Base-by-base conservation (phyloP, 1,140 invertebrate genomes). In the Papilio aristodemus region DNA sequence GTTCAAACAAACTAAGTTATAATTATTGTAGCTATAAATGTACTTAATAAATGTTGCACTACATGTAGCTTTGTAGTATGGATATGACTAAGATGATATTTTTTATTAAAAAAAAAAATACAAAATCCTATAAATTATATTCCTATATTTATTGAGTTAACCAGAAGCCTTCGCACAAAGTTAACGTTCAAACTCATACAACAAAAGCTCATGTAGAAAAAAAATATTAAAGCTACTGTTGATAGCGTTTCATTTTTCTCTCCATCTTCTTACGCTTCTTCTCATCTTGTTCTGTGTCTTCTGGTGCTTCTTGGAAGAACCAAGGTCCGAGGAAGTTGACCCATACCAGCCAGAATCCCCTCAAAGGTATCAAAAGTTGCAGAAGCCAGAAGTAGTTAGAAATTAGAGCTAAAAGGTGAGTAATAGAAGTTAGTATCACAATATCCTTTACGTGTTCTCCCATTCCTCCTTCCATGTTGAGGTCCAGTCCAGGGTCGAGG, bases 381-480 rank as follows among this genome's bases (percentile, higher is more conserved):
- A 98, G 84, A 0, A 97, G 86, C 97, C 97, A 99, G 86, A 99
- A 98, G 84, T 98, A 98, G 84, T 95, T 97, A 0, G 97, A 97
- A 68, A 97, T 87, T 0, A 97, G 83, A 0, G 95, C 92, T 7
- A 97, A 78, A 9, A 96, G 78, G 86, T 98, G 95, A 37, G 95
- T 95, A 36, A 94, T 95, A 4, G 96, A 94, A 14, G 97, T 96
- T 13, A 99, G 91, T 66, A 99, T 97, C 17, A 99, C 95, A 54
- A 99, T 89, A 86, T 99, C 98, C 86, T 99, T 99, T 0, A 98
- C 93, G 89, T 99, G 96, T 97, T 99, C 98, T 63, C 96, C 96
- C 91, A 99, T 95, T 73, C 98, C 97, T 59, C 96, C 95, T 90
- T 97, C 96, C 96, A 99, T 98, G 83, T 99, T 99, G 5, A 99